Evolutionary conservation across 1,140 invertebrate genomes (phyloP), one percentile per base, ranked within the genome.

Genomic region (Mylabris phalerata): DNA sequence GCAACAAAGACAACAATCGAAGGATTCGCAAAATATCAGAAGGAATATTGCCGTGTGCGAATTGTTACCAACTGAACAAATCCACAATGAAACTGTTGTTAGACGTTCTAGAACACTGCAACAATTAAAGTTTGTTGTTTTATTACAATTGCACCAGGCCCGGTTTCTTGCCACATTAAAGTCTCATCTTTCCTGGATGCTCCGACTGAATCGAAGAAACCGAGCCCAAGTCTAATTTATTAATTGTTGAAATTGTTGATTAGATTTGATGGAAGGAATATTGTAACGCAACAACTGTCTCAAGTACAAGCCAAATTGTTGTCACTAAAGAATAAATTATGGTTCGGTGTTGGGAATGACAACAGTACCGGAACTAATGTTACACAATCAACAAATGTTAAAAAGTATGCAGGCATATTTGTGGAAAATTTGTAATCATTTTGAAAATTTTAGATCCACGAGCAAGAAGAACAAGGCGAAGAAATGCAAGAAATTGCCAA

Each of bases 341-440:
- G 73, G 73, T 70, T 70, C 57, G 73, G 73, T 5, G 63, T 25
- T 66, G 68, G 44, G 71, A 74, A 1, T 81, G 83, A 40, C 57
- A 85, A 9, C 81, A 13, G 84, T 19, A 19, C 19, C 19, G 82
- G 82, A 81, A 81, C 10, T 25, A 19, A 32, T 54, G 42, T 46
- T 26, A 25, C 39, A 48, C 13, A 26, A 57, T 26, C 19, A 9
- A 39, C 27, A 5, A 42, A 39, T 49, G n/a, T 26, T 4, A 27
- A 47, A 24, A 44, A 44, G 42, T 55, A 38, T 27, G 4, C n/a
- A 10, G 27, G 7, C 10, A 7, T 11, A 25, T n/a, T 9, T 13
- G 27, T 43, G 9, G 4, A n/a, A 44, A 10, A 44, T 41, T 42
- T 19, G 3, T 24, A 11, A 6, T 45, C 3, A 4, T 44, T 19